Base-by-base conservation (phyloP, 2,797 vertebrate species). In the Oreonectes daqikongensis region DNA sequence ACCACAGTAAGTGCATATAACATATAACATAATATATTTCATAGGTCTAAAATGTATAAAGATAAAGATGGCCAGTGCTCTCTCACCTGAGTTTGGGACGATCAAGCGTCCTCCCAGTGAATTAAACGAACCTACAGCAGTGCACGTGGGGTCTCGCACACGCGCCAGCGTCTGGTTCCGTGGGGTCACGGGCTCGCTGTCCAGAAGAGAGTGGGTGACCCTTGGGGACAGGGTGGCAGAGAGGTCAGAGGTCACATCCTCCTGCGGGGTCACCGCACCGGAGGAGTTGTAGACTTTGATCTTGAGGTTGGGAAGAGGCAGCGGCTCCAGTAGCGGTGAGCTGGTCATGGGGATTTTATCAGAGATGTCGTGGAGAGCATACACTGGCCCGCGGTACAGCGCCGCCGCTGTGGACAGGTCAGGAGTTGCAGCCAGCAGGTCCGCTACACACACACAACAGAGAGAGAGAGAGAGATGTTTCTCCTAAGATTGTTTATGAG, bases 311-410 rank as follows among this genome's bases (percentile, higher is more conserved):
- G 97, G 72, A 44, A 66, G 61, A 2, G 72, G 97, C 38, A 99
- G 90, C 0, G 97, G 96, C 84, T 99, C 97, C 80, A 99, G 90
- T 79, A 99, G 94, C 0, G 97, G 97, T 8, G 97, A 99, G 86
- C 97, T 99, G 84, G 97, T 99, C 97, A 99, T 99, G 55, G 97
- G 96, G 85, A 99, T 98, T 91, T 99, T 99, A 89, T 99, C 97
- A 0, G 95, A 95, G 83, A 97, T 95, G 0, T 99, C 97, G 0
- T 98, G 97, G 81, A 98, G 93, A 63, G 97, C 97, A 0, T 98
- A 99, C 71, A 98, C 96, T 0, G 97, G 97, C 8, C 97, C 96
- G 2, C 96, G 93, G 85, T 98, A 99, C 95, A 98, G 94, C 82
- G 97, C 97, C 9, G 96, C 95, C 0, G 97, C 96, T 18, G 97